Base-by-base conservation (phyloP, 92 coral and sea anemone genomes). In the Porites rus region DNA sequence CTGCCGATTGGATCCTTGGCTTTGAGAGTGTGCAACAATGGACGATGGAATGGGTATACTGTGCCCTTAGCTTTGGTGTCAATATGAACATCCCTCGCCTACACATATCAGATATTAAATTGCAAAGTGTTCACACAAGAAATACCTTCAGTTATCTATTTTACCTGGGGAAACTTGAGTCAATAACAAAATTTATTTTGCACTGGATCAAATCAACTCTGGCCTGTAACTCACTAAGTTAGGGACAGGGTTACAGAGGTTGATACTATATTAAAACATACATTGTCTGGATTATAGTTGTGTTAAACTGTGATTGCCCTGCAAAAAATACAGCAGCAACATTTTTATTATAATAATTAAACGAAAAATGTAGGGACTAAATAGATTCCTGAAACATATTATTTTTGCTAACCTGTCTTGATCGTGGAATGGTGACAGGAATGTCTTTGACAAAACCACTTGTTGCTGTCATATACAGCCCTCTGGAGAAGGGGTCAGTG, bases 371-470 rank as follows among this genome's bases (percentile, higher is more conserved):
- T 38, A 38, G 46, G 46, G 46, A 4, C 43, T 31, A 31, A 31
- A 2, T 31, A 31, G 43, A 31, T 31, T 31, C 2, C 5, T 31
- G 43, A 4, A 31, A 31, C 43, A 31, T 31, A 1, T 31, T 31
- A 31, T 4, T 1, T 54, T 22, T 38, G 2, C 59, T 70, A 31
- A 96, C 99, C 96, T 97, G 97, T 77, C 86, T 75, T 6, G 93
- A 93, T 84, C 96, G 92, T 68, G 99, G 99, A 19, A 95, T 68
- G 54, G 98, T 97, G n/a, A 93, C 96, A 43, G 99, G 99, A 31
- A 95, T 87, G 84, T 97, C 99, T 79, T 97, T 97, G 11, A 97
- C 95, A 92, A 97, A 97, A 12, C 99, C 99, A 81, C 98, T 95
- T 62, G 98, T 93, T 72, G 98, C 96, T 51, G 95, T 89, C 89